These are phyloP conservation scores for Holacanthella duospinosa DNA, from an alignment of 2,888 invertebrate genomes.

Conservation along the genomic window DNA sequence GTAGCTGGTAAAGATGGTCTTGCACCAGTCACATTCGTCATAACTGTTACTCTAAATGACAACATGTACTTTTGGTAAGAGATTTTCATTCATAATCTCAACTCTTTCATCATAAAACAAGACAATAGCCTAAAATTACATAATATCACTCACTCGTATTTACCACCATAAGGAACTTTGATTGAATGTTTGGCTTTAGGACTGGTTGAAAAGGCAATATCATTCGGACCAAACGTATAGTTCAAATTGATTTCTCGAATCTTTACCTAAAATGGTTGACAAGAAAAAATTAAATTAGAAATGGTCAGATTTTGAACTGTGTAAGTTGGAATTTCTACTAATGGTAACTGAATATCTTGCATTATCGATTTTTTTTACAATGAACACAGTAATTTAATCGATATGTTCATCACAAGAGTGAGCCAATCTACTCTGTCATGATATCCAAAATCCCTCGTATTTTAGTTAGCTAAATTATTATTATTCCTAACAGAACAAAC, in stretches of 20 bases:
- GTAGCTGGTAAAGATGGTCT: slow-evolving; percentile 46
- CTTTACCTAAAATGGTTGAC: slow-evolving; percentile 43
- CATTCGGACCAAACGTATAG: slow-evolving; percentile 40
- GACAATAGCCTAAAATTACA: too few species aligned
- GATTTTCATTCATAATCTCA: too few species aligned
- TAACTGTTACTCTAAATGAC: slow-evolving; percentile 43
- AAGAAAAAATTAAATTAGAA: not conserved
- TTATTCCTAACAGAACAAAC: too few species aligned
- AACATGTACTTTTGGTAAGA: not conserved
- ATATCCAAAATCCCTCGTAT: too few species aligned
- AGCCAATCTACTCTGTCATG: too few species aligned
- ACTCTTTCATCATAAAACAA: too few species aligned
- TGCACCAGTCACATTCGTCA: slow-evolving; percentile 45
- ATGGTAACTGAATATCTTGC: too few species aligned
- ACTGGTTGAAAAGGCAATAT: slow-evolving; percentile 47
- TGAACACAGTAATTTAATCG: too few species aligned
- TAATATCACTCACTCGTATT: slow-evolving; percentile 25
- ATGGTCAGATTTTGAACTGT: not conserved
- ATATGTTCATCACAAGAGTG: too few species aligned
- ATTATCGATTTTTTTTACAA: too few species aligned
- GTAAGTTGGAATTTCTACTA: too few species aligned
- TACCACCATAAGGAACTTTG: slow-evolving; percentile 44
- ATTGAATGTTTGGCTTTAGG: slow-evolving; percentile 40
- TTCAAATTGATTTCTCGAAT: slow-evolving; percentile 46
- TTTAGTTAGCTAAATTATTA: too few species aligned